Evolutionary conservation across 2,113 vertebrate genomes (phyloP), one percentile per base, ranked within the genome.

Genomic region (Sylvia atricapilla): DNA sequence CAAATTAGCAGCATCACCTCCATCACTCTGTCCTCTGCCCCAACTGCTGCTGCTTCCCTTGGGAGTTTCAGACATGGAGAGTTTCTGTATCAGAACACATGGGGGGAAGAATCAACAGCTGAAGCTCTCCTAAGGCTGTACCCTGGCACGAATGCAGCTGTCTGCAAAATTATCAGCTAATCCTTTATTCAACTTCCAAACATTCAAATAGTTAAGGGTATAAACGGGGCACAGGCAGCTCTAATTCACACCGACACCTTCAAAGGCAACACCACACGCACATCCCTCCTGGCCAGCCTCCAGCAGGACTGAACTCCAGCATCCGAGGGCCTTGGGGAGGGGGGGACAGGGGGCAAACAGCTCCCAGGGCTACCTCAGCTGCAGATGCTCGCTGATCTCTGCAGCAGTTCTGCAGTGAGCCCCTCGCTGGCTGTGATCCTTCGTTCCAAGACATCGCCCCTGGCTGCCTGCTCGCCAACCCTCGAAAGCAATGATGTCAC

Each of bases 161-260:
- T 69, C 92, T 68, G 77, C 84, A 94, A 89, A 95, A 93, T 91
- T 74, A 95, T 52, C 84, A 91, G 59, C 86, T 95, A 91, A 95
- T 95, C 91, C 80, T 95, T 90, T 68, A 81, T 69, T 89, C 69
- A 58, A 72, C 95, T 81, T 89, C 89, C 87, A 86, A 94, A 89
- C 87, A 95, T 93, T 80, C 43, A 80, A 86, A 96, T 53, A 58
- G 31, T 73, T 85, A 91, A 53, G 17, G 9, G 8, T n/a, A 41
- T 47, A 84, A 85, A 62, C 0, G 0, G 17, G 52, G 31, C 58
- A 78, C 79, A 83, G 66, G 75, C 69, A 88, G 82, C 49, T 68
- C 52, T 43, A 69, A 85, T 62, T 93, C 72, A 80, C 78, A 85
- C 31, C 0, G 0, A 70, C 50, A 82, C 37, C 74, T 44, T 56